Conservation (phyloP, 2,888 invertebrate genomes). For the Drosophila silvestris region DNA sequence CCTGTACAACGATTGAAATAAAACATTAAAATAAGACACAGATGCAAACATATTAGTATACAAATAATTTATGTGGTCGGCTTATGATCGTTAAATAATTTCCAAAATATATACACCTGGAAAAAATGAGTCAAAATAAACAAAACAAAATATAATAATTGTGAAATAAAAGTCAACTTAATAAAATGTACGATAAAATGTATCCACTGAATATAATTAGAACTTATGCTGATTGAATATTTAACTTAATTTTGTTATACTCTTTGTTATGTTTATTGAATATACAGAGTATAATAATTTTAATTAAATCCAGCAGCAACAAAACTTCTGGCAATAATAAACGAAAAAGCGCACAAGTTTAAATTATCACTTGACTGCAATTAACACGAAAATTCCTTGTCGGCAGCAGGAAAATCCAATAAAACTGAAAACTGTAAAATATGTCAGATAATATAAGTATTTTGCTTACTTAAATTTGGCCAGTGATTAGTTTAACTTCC, state of each 20-base stretch:
- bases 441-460: constrained; percentile 26
- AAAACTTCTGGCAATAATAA: constrained; percentile 29
- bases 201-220: neutral
- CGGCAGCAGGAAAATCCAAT: constrained; percentile 39
- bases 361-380: constrained; percentile 56
- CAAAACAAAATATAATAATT: too few species aligned
- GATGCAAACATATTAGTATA: neutral
- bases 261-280: neutral
- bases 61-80: neutral
- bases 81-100: neutral
- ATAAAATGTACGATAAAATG: neutral
- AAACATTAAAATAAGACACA: neutral
- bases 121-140: neutral
- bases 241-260: neutral
- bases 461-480: constrained; percentile 12
- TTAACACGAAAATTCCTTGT: constrained; percentile 58
- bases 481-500: neutral
- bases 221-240: neutral
- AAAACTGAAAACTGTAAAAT: constrained; percentile 40
- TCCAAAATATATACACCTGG: neutral
- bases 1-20: neutral
- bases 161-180: neutral
- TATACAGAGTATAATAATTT: constrained; percentile 39
- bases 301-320: constrained; percentile 58
- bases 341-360: constrained; percentile 24